phyloP scores from a whole-genome alignment of 2,888 invertebrate genomes.

The Palloptera scutellata region DNA sequence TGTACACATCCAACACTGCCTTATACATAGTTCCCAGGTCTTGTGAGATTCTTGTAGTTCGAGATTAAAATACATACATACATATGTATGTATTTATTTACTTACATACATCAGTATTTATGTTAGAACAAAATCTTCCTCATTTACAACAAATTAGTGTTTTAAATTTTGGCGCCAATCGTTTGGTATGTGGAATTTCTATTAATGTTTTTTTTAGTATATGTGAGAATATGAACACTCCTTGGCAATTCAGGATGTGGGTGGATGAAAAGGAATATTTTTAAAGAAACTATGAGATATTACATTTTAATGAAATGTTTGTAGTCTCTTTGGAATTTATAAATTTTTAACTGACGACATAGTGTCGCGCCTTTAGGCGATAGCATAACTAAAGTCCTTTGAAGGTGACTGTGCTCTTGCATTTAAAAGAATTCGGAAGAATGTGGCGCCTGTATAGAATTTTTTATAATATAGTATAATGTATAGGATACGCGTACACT shows the following conservation, averaged over 20 bases:
- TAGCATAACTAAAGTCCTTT: not conserved
- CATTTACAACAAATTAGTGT: not conserved
- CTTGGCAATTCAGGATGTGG: not conserved
- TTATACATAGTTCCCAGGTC: no score
- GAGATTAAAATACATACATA: slow-evolving; percentile 1
- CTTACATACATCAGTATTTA: slow-evolving; percentile 8
- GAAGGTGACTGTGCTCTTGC: not conserved
- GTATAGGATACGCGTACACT: no score
- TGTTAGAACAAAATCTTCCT: not conserved
- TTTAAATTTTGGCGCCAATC: slow-evolving; percentile 2
- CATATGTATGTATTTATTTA: not conserved
- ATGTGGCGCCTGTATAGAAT: slow-evolving; percentile 2
- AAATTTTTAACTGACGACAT: slow-evolving; percentile 1
- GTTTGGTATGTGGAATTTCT: not conserved
- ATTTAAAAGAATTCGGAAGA: slow-evolving; percentile 1
- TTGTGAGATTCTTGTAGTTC: not conserved
- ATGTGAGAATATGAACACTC: no score
- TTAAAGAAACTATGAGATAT: not conserved
- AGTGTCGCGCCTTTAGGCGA: not conserved
- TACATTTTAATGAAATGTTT: not conserved
- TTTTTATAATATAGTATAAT: no score
- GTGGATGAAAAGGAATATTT: slow-evolving; percentile 4
- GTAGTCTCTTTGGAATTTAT: not conserved
- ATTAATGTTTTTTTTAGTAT: not conserved
- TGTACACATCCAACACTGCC: no score